Evolutionary conservation across 2,888 invertebrate species (phyloP).

Genomic region (Lysandra bellargus): DNA sequence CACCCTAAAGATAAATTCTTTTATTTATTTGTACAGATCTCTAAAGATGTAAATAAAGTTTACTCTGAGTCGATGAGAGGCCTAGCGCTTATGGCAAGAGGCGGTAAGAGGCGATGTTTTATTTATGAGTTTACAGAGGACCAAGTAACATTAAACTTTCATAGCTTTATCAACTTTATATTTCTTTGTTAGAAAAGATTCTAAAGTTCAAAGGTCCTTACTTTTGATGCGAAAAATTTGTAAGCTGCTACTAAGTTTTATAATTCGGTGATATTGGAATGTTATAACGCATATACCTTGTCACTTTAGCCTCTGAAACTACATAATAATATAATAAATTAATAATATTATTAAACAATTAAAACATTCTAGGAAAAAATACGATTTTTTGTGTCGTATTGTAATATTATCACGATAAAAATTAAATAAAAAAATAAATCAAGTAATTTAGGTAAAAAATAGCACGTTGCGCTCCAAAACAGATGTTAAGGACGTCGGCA

Average conservation of each 20-base stretch:
- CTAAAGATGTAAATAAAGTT: constrained; percentile 18
- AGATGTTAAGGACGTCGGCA: no score
- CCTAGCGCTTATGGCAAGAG: constrained; percentile 56
- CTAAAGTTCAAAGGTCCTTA: neutral
- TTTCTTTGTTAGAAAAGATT: constrained; percentile 19
- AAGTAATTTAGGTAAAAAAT: no score
- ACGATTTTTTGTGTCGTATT: no score
- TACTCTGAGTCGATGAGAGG: constrained; percentile 11
- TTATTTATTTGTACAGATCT: neutral
- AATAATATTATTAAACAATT: no score
- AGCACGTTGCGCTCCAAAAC: no score
- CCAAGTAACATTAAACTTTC: constrained; percentile 63
- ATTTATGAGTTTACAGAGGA: constrained; percentile 56
- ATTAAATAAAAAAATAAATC: no score
- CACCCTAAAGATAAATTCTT: neutral
- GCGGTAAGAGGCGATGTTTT: constrained; percentile 58
- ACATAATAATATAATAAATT: no score
- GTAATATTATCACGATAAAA: no score
- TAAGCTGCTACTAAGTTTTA: neutral
- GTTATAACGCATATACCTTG: neutral
- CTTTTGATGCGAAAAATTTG: neutral
- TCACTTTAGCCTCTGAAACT: no score
- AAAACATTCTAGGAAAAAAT: no score
- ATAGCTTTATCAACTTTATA: constrained; percentile 53
- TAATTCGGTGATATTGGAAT: neutral